Evolutionary conservation across 1,140 invertebrate genomes (phyloP), one percentile per base, ranked within the genome.

Genomic region (Leptopilina clavipes): DNA sequence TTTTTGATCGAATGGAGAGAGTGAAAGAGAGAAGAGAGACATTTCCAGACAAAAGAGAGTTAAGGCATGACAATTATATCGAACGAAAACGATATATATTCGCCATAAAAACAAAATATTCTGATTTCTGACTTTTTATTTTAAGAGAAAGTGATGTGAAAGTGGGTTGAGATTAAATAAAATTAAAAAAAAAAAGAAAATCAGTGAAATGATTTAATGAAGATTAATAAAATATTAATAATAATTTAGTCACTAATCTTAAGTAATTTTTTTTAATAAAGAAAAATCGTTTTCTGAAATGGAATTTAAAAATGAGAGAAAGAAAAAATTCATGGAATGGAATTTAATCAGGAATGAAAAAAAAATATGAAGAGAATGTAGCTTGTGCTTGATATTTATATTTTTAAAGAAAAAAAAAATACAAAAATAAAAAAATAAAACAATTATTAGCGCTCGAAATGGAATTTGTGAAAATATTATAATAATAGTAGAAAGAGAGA

Each of bases 331-430:
- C 75, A 76, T 56, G 25, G 72, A 18, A 43, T 71, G 73, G 75
- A 31, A 76, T 79, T 65, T 52, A 48, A 74, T 12, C 1, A n/a
- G 12, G 25, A 74, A n/a, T 5, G 65, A 73, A 14, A 54, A 77
- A 75, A 43, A 54, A 45, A 37, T 31, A 31, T 22, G 71, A 80
- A 76, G 71, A 79, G 71, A 9, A 86, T 86, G 84, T 82, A 81
- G 83, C 83, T 88, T 88, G 77, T 83, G 86, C 86, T 89, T 90
- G 76, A 87, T 88, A 89, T 88, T 89, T 88, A 90, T 90, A 89
- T 89, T 89, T 89, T 89, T 89, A 73, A 75, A 73, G 72, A 74
- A 77, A 40, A 70, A 40, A 9, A 40, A 40, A 73, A 73, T 73
- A 73, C 73, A 79, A 40, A 70, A 31, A 2, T 31, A 5, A 31